Conservation (phyloP, 2,113 vertebrate genomes). For the Lamprotornis superbus region DNA sequence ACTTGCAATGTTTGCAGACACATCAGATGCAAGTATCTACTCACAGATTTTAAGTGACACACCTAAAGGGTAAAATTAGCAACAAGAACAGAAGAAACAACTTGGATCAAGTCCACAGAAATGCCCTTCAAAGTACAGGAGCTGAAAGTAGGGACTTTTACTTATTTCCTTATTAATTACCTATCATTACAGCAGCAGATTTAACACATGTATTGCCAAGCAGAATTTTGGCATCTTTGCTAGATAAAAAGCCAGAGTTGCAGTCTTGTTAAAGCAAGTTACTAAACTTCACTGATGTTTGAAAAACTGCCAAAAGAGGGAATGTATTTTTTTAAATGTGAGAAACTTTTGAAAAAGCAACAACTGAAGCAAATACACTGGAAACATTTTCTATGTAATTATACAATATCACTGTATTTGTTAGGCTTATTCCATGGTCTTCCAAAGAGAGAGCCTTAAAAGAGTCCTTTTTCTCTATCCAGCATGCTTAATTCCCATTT, state of each 20-base stretch:
- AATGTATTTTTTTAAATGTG: background rate
- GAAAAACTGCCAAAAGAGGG: background rate
- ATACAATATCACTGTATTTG: fast-evolving
- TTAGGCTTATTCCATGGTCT: background rate
- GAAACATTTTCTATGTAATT: background rate
- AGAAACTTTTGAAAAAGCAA: background rate
- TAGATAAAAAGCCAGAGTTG: background rate
- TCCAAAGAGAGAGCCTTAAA: background rate
- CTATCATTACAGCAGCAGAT: background rate
- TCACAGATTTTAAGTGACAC: background rate
- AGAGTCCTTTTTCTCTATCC: background rate
- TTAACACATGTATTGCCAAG: background rate
- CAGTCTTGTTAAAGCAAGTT: background rate
- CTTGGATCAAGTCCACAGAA: background rate
- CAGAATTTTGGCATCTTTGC: background rate
- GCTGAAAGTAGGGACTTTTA: background rate
- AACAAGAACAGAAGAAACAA: background rate
- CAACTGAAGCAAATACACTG: background rate
- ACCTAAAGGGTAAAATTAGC: background rate
- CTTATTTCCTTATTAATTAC: background rate
- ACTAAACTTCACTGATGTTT: background rate
- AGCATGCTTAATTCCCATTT: background rate
- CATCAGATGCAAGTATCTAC: background rate
- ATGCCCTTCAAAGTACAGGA: background rate
- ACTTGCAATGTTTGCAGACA: background rate